Base-by-base conservation (phyloP, 2,113 vertebrate genomes). In the Pangasianodon gigas region DNA sequence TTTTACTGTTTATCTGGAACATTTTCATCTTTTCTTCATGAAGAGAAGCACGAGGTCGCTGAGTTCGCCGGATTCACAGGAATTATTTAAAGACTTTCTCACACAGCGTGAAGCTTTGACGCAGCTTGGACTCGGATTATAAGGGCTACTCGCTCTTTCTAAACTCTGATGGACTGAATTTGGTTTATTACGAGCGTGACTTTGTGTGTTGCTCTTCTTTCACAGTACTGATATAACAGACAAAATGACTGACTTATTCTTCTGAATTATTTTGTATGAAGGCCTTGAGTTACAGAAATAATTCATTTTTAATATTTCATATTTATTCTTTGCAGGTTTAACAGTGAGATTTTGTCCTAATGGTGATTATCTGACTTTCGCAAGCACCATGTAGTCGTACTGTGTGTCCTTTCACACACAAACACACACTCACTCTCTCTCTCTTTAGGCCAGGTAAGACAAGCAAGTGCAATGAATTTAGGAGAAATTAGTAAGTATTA, bases 111-210 rank as follows among this genome's bases (percentile, higher is more conserved):
- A 11, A 29, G 62, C 2, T 65, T 29, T 9, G 29, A 65, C 48
- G 77, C 41, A 37, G 56, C 74, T 62, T 32, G 37, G 37, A 85
- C 67, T 83, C 58, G 56, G 52, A 69, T 56, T 69, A 67, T 46
- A 91, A 87, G 85, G 90, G 84, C 87, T 84, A 74, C 85, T 88
- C 88, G 82, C 87, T 89, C 75, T 87, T 51, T 87, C 71, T 88
- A 65, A 79, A 84, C 65, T 52, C 89, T 79, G 52, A 29, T 91
- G 92, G 93, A 94, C 91, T 92, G 88, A 91, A 75, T 92, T 90
- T 86, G 91, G 92, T 91, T 87, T 83, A 83, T 89, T 90, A 85
- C 48, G 77, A 88, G 88, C 88, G 86, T 86, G 90, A 82, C 16
- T n/a, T 6, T n/a, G 32, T 8, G 26, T 88, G 84, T 67, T 32